Evolutionary conservation across 2,888 invertebrate genomes (phyloP).

Genomic region (Litoditis marina): DNA sequence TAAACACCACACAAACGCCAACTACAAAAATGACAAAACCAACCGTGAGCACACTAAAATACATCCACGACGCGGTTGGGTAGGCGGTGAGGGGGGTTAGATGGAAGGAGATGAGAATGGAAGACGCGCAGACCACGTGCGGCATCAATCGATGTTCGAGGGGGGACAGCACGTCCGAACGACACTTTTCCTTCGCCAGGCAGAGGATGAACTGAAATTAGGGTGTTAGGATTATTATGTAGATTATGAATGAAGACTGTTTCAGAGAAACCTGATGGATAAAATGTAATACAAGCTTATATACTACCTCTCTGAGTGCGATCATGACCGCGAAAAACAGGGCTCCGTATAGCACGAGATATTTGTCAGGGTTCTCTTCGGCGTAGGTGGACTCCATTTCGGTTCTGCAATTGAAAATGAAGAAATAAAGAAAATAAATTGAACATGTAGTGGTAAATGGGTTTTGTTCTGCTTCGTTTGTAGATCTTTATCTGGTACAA

Average conservation of each 20-base stretch:
- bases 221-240: no score
- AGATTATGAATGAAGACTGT: no score
- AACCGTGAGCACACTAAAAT: slow-evolving; percentile 26
- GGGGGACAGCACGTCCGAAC: neutral
- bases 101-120: slow-evolving; percentile 16
- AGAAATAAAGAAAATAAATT: no score
- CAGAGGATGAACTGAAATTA: no score
- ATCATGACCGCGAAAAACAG: slow-evolving; percentile 5
- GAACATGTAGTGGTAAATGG: no score
- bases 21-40: no score
- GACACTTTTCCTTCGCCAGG: no score
- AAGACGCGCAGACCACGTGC: slow-evolving; percentile 8
- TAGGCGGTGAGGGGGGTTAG: slow-evolving; percentile 18
- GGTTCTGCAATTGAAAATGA: slow-evolving; percentile 8
- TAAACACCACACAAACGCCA: no score
- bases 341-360: slow-evolving; percentile 10
- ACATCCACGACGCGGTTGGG: slow-evolving; percentile 34
- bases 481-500: no score
- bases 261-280: no score
- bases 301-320: slow-evolving; percentile 13
- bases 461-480: no score
- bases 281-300: no score
- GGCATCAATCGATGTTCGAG: slow-evolving; percentile 14
- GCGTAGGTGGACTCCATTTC: slow-evolving; percentile 16
- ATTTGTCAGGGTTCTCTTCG: slow-evolving; percentile 8